Evolutionary conservation across 2,797 vertebrate species (phyloP), one percentile per base, ranked within the genome.

Genomic region (Oreochromis mossambicus): DNA sequence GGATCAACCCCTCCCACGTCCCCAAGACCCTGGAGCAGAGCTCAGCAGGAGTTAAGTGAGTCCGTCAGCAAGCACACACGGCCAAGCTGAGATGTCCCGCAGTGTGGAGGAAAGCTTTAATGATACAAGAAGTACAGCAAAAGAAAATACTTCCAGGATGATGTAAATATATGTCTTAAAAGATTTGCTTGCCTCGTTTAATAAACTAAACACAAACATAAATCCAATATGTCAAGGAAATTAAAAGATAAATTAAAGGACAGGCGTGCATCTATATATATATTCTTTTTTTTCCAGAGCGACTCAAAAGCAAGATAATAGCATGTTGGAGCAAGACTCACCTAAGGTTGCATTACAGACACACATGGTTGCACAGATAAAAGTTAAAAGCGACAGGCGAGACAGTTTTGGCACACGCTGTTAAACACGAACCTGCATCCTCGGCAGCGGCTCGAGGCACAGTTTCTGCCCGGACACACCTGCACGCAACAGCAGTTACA

Each of bases 381-480:
- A 85, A 78, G 8, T 61, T 48, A 73, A 79, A 55, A 56, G 77
- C 77, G 83, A 91, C 78, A 51, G 81, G 87, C n/a, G 17, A 89
- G 87, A 89, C 84, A 85, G 79, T 82, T 90, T 91, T 94, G 92
- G 93, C 91, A 91, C 85, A 87, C 76, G 32, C 79, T 86, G 83
- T 85, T 89, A 82, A 91, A 92, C 91, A 87, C 77, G 75, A 93
- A 91, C 73, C 87, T 85, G 80, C 88, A 92, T 91, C 91, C 87
- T 91, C 78, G 7, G 61, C 81, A 78, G 82, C 82, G 75, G 83
- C 91, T 90, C 26, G 6, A 79, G 87, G 92, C 88, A 7, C 19
- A 36, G 83, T 73, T 79, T 88, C 78, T 76, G 83, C 66, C 77
- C 1, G 3, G 8, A 73, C 88, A 84, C 92, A 94, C 92, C 90